Evolutionary conservation across 2,113 vertebrate species (phyloP), one percentile per base, ranked within the genome.

Genomic region (Pseudolaguvia tuberculata): DNA sequence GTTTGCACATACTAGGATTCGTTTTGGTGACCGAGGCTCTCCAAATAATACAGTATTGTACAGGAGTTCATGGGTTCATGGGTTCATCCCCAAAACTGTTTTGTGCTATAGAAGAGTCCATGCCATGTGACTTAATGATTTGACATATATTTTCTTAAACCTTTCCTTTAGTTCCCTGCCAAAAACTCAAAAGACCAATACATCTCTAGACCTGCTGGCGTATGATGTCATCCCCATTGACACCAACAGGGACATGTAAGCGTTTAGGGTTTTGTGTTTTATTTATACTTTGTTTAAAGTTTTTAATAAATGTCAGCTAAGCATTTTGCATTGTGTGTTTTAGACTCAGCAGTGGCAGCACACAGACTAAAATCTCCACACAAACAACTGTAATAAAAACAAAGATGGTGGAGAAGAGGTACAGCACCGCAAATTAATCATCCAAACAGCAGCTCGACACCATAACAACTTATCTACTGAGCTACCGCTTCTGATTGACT

Each of bases 241-340:
- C 21, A 53, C 42, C 20, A 47, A 27, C 8, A 56, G 20, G 17
- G 68, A 62, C 75, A 78, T 20, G 75, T 80, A 5, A 61, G 23
- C 3, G n/a, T 50, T 42, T 21, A 51, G 23, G 35, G 11, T 25
- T 76, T 35, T 35, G 5, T 66, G 65, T 75, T 78, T 72, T 61
- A 68, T 81, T 77, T 81, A 70, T 48, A 70, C 56, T n/a, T n/a
- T n/a, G n/a, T n/a, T n/a, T n/a, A n/a, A 68, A 21, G 11, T 6
- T 57, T 27, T n/a, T 45, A 29, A 12, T 71, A 83, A 70, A 84
- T 82, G 76, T 12, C 12, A 23, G 27, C 10, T n/a, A 23, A 15
- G 10, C n/a, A 20, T 55, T 15, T 45, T 57, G 61, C 52, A 66
- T 67, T 84, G 74, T 55, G 79, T 76, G 65, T 80, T 80, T 70